Base-by-base conservation (phyloP, 2,797 vertebrate genomes). In the Natrix natrix region DNA sequence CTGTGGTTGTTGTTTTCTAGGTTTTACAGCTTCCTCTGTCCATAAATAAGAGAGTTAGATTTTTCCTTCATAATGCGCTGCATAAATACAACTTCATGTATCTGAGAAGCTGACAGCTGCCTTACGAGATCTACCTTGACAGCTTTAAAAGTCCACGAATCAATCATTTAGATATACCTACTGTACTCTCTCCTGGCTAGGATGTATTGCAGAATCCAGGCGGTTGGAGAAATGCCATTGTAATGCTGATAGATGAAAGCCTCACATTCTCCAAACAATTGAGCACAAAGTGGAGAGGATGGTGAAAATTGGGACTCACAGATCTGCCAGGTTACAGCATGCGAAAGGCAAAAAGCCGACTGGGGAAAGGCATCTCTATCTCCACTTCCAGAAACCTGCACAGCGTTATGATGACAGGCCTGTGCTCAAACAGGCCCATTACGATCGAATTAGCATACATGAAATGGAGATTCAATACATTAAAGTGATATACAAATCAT, bases 401-500 rank as follows among this genome's bases (percentile, higher is more conserved):
- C 97, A 97, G 97, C 95, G 96, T 96, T 95, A 91, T 94, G 97
- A 97, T 98, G 98, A 98, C 98, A 98, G 97, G 97, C 97, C 97
- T 97, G 98, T 97, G 98, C 97, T 97, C 97, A 97, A 97, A 96
- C 97, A 97, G 97, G 95, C 97, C 97, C 96, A 98, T 98, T 98
- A 98, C 95, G 97, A 97, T 95, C 97, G 98, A 98, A 98, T 98
- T 98, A 98, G 97, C 98, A 98, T 98, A 98, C 95, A 98, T 98
- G 98, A 98, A 98, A 98, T 98, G 98, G 97, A 98, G 97, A 98
- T 98, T 98, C 95, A 96, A 98, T 96, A 96, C 97, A 98, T 98
- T 98, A 98, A 97, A 98, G 97, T 98, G 97, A 98, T 98, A 97
- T 98, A 98, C 96, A 98, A 98, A 98, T 98, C 97, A 98, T 98